Evolutionary conservation across 2,888 invertebrate species (phyloP), one percentile per base, ranked within the genome.

Genomic region (Keiferia lycopersicella): DNA sequence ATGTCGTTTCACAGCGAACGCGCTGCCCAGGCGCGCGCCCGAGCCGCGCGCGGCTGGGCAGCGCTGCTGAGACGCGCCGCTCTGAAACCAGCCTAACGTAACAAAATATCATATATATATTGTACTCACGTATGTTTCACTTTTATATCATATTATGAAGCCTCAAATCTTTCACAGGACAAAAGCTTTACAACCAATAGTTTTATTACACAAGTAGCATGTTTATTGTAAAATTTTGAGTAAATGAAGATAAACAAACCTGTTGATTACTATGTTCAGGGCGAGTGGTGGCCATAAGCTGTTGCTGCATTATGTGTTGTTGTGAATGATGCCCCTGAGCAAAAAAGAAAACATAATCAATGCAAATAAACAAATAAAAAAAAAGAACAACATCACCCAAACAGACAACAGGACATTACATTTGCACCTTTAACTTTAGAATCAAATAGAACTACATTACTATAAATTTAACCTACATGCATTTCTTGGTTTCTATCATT

Each of bases 271-370:
- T 73, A 69, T 90, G 91, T 38, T 91, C 91, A 0, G 84, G 87
- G 1, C 90, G 79, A 11, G 85, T 68, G 11, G 85, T 71, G n/a
- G 86, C 75, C 86, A 91, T 86, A 8, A 91, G 74, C 70, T 91
- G 91, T 65, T 93, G 93, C 69, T 93, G 93, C 79, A 89, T 84
- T 67, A 93, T 81, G 67, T 92, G 93, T 69, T 93, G 87, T 70
- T 93, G 93, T 16, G 92, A 83, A 71, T 92, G 92, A 69, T 91
- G 91, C 26, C 86, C 85, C 88, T 90, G 76, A 48, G 68, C 34
- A 74, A 65, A 73, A 50, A 66, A 6, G 68, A 56, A 53, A 60
- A 22, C 41, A 60, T 30, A 48, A 45, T 18, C 20, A 58, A 26
- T 22, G 22, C 20, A 20, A 14, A 26, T 14, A 12, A 62, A 53